Evolutionary conservation across 64 coral and sea anemone species (phyloP).

Genomic region (Actinia equina): DNA sequence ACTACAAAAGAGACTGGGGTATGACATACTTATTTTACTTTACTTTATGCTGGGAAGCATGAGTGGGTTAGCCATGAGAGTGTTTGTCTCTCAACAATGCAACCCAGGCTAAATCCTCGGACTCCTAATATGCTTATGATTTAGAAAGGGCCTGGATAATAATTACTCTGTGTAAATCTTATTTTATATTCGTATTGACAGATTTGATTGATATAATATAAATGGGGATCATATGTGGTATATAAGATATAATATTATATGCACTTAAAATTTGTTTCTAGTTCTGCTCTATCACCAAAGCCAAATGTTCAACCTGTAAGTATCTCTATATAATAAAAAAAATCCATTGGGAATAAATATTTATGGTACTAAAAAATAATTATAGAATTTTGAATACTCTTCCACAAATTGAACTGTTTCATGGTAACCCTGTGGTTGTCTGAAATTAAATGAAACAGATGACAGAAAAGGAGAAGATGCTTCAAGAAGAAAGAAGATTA

Average conservation of each 20-base stretch:
- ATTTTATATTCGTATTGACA: too few relatives aligned
- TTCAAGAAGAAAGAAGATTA: slow-evolving; percentile 82
- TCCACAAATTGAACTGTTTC: not conserved
- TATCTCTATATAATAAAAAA: not conserved
- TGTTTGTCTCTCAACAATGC: too few relatives aligned
- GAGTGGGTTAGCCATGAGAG: too few relatives aligned
- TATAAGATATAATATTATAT: not conserved
- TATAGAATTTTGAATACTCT: not conserved
- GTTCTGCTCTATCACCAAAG: not conserved
- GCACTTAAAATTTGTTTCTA: not conserved
- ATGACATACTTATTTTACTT: not conserved
- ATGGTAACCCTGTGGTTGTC: too few relatives aligned
- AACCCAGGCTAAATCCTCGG: too few relatives aligned
- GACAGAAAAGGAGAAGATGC: slow-evolving; percentile 67
- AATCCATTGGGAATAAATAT: not conserved
- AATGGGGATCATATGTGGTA: not conserved
- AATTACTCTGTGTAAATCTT: too few relatives aligned
- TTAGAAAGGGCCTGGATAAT: too few relatives aligned
- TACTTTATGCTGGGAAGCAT: not conserved
- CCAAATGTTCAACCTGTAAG: slow-evolving; percentile 26
- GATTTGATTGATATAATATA: not conserved
- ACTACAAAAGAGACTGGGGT: slow-evolving; percentile 70
- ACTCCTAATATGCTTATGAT: too few relatives aligned
- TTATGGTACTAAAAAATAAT: not conserved
- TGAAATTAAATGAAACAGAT: slow-evolving; percentile 21